These are phyloP conservation scores for Zalophus californianus DNA, from an alignment of 2,797 vertebrate species.

Conservation along the genomic window DNA sequence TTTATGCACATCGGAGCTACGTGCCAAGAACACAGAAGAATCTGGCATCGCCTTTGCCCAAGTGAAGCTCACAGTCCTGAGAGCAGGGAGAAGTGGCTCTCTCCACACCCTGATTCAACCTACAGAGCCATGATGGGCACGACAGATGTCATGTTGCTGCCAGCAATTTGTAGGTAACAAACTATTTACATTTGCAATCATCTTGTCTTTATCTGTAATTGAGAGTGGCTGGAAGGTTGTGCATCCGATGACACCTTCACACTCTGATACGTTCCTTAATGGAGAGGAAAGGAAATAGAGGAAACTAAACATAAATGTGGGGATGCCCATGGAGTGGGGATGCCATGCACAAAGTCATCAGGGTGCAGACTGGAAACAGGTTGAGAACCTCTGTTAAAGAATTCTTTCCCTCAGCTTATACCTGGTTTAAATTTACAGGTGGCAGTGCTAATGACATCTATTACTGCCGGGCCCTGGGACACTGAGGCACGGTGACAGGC, in stretches of 20 bases:
- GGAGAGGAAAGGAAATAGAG: not conserved
- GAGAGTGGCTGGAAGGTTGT: not conserved
- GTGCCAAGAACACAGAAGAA: constrained; percentile 53
- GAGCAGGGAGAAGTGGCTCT: not conserved
- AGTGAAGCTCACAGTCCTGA: not conserved
- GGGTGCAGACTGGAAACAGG: not conserved
- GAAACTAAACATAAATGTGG: not conserved
- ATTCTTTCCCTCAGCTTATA: not conserved
- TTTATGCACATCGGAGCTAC: not conserved
- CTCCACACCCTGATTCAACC: not conserved
- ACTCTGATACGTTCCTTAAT: not conserved
- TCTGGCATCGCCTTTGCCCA: not conserved
- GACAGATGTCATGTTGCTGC: not conserved
- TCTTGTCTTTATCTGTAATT: not conserved
- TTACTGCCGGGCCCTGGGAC: not conserved
- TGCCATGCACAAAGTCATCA: not conserved
- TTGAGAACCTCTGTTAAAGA: not conserved
- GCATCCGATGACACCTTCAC: not conserved
- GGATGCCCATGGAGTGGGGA: not conserved
- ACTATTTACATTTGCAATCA: not conserved
- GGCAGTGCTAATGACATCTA: not conserved
- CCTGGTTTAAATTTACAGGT: not conserved
- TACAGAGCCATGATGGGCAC: not conserved
- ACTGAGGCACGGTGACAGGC: accelerated
- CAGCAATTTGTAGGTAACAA: not conserved